phyloP scores from a whole-genome alignment of 2,797 vertebrate species.

The Gadopsis bispinosus region DNA sequence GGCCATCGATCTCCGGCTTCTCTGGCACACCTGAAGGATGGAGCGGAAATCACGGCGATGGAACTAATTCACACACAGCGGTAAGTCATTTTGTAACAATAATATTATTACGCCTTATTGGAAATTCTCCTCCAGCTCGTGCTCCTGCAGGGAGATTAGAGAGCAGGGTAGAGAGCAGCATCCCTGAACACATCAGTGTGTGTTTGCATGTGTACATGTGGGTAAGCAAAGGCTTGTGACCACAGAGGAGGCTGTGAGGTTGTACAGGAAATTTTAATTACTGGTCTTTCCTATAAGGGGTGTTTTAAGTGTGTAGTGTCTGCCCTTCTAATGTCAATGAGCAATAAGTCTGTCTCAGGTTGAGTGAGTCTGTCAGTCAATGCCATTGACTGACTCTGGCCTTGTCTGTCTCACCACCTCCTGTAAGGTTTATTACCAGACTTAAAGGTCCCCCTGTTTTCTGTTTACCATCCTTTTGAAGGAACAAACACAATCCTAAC shows the following conservation, averaged over 20 bases:
- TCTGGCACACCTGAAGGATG: slow-evolving; percentile 91
- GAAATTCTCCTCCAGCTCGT: slow-evolving; percentile 42
- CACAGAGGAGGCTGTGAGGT: slow-evolving; percentile 30
- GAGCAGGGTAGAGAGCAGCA: slow-evolving; percentile 39
- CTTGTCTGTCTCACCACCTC: slow-evolving; percentile 62
- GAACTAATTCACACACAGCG: slow-evolving; percentile 46
- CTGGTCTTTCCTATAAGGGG: slow-evolving; percentile 65
- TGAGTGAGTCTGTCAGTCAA: slow-evolving; percentile 72
- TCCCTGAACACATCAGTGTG: slow-evolving; percentile 23
- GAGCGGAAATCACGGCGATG: slow-evolving; percentile 41
- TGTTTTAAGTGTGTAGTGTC: slow-evolving; percentile 63
- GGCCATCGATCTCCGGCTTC: slow-evolving; percentile 95
- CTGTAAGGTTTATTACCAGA: slow-evolving; percentile 56
- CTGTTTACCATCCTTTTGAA: slow-evolving; percentile 15
- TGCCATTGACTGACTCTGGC: slow-evolving; percentile 68
- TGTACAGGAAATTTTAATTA: slow-evolving; percentile 64
- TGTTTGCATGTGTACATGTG: slow-evolving; percentile 19
- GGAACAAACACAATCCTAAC: slow-evolving; percentile 13
- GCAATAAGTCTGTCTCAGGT: slow-evolving; percentile 65
- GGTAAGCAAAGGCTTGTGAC: slow-evolving; percentile 21
- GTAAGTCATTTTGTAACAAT: slow-evolving; percentile 56
- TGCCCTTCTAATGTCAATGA: slow-evolving; percentile 68
- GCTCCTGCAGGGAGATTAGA: slow-evolving; percentile 59
- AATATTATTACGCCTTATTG: slow-evolving; percentile 49
- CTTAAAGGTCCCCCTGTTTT: slow-evolving; percentile 46